Percentiles rank a stretch among this genome's conserved stretches.
phyloP scores from a whole-genome alignment of 2,888 invertebrate genomes.

The Drosophila bunnanda region DNA sequence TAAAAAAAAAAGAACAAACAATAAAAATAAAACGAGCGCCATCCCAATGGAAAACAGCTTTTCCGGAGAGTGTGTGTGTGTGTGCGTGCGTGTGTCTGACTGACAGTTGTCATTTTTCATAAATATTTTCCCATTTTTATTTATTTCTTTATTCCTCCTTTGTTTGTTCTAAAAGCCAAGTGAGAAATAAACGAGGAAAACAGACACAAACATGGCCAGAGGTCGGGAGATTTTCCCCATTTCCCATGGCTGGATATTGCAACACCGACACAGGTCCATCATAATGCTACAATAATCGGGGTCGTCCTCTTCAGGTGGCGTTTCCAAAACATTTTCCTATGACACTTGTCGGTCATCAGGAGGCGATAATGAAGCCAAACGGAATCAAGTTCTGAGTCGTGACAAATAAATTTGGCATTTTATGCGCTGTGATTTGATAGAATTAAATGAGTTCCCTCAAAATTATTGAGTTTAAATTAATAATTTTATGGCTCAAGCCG shows the following conservation, averaged over 20 bases:
- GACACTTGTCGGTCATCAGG: conserved; percentile 29
- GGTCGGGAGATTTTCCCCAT: conserved; percentile 4
- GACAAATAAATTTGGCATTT: conserved; percentile 18
- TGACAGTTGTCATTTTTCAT: conserved; percentile 73
- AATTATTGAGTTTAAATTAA: conserved; percentile 26
- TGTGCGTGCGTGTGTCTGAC: conserved; percentile 19
- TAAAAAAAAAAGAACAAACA: conserved; percentile 18
- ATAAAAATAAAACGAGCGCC: conserved; percentile 57
- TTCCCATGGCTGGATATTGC: conserved; percentile 9
- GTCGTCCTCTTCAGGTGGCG: conserved; percentile 7
- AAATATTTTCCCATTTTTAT: conserved; percentile 54
- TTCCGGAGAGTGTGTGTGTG: conserved; percentile 8
- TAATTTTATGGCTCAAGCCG: conserved; percentile 13
- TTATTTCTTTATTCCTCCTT: background rate
- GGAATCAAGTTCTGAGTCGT: conserved; percentile 16
- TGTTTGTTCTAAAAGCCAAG: conserved; percentile 31
- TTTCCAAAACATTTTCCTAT: conserved; percentile 7
- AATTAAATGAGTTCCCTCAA: conserved; percentile 3
- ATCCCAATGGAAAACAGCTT: conserved; percentile 31
- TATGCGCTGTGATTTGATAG: conserved; percentile 1
- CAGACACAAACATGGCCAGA: conserved; percentile 6
- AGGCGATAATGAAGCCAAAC: conserved; percentile 29
- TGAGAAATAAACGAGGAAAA: conserved; percentile 28
- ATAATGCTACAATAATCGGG: conserved; percentile 5
- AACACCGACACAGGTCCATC: conserved; percentile 18